These are phyloP conservation scores for Heliornis fulica DNA, from an alignment of 2,113 vertebrate genomes.

Conservation along the genomic window DNA sequence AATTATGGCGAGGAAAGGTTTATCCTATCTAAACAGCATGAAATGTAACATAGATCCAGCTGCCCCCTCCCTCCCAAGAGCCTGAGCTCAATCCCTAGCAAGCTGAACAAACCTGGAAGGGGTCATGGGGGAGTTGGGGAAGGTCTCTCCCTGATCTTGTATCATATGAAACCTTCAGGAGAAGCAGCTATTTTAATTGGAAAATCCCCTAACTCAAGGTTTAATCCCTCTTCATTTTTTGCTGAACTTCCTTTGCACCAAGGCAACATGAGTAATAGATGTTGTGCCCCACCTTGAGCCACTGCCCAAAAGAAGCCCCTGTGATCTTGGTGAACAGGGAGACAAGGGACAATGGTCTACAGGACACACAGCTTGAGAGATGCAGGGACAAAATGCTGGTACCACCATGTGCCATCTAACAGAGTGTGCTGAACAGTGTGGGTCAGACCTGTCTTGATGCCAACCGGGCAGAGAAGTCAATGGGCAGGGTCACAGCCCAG, in stretches of 20 bases:
- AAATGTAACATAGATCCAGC: slow-evolving; percentile 64
- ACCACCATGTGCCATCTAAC: neutral
- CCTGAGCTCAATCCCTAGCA: slow-evolving; percentile 55
- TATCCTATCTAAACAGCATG: slow-evolving; percentile 72
- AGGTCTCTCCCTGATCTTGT: neutral
- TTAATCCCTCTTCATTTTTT: slow-evolving; percentile 19
- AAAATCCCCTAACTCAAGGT: slow-evolving; percentile 9
- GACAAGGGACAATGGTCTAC: neutral
- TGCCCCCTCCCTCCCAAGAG: neutral
- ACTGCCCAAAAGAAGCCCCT: neutral
- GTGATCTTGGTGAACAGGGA: rapidly evolving
- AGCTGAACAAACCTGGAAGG: slow-evolving; percentile 57
- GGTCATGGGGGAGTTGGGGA: slow-evolving; percentile 1
- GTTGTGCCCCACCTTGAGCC: neutral
- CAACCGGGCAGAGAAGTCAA: neutral
- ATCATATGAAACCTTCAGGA: slow-evolving; percentile 48
- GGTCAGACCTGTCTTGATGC: neutral
- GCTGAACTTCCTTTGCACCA: neutral
- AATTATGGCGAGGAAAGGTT: slow-evolving; percentile 69
- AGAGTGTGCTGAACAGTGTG: neutral
- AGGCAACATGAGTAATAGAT: neutral
- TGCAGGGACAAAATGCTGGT: neutral
- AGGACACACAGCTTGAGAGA: neutral
- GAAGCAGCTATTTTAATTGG: slow-evolving; percentile 40
- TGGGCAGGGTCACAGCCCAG: neutral